A percentile compares a stretch with the other conserved stretches of the same genome.
Conservation (phyloP, 1,140 invertebrate genomes). For the Saxidomus purpurata region DNA sequence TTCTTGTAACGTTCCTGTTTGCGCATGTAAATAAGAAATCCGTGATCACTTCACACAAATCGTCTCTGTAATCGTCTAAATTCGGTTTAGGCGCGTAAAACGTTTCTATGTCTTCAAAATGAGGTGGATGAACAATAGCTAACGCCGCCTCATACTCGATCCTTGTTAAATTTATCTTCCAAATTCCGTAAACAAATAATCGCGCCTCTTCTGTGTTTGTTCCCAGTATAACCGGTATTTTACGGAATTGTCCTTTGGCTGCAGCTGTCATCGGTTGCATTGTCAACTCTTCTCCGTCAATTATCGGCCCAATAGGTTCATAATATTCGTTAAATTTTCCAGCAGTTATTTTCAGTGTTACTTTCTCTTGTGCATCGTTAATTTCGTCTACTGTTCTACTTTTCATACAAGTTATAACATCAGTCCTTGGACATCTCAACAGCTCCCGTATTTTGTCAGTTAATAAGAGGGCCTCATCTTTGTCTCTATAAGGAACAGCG, state of each 20-base stretch:
- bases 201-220: slow-evolving; percentile 71
- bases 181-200: slow-evolving; percentile 72
- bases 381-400: slow-evolving; percentile 55
- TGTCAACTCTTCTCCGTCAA: slow-evolving; percentile 68
- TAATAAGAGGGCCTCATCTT: slow-evolving; percentile 67
- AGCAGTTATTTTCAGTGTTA: slow-evolving; percentile 64
- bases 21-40: slow-evolving; percentile 74
- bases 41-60: slow-evolving; percentile 61
- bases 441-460: neutral
- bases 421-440: slow-evolving; percentile 11
- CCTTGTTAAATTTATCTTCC: slow-evolving; percentile 35
- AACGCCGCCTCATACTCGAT: slow-evolving; percentile 18
- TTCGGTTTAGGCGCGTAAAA: slow-evolving; percentile 64
- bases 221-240: slow-evolving; percentile 73
- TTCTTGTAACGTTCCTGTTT: slow-evolving; percentile 61
- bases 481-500: slow-evolving; percentile 72
- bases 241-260: slow-evolving; percentile 55
- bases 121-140: slow-evolving; percentile 10
- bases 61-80: slow-evolving; percentile 64
- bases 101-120: slow-evolving; percentile 23
- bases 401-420: slow-evolving; percentile 32
- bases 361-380: slow-evolving; percentile 33
- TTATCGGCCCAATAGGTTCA: slow-evolving; percentile 73
- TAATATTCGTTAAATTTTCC: slow-evolving; percentile 72
- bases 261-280: slow-evolving; percentile 56